Conservation (phyloP, 2,888 invertebrate species). For the Spialia ferax region DNA sequence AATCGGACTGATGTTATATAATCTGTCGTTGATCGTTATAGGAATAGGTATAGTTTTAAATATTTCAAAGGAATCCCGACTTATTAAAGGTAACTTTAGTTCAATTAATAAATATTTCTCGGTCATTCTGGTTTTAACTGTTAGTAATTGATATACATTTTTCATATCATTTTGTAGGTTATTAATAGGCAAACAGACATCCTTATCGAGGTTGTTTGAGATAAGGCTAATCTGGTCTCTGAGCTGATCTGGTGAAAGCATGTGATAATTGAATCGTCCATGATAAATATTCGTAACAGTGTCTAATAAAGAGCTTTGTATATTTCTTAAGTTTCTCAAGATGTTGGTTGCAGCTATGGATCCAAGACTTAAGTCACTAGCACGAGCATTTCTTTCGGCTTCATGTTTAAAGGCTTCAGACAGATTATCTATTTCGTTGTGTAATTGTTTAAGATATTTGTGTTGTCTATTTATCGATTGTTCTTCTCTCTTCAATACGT, state of each 20-base stretch:
- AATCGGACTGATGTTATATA: constrained; percentile 6
- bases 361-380: not conserved
- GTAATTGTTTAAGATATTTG: constrained; percentile 18
- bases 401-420: constrained; percentile 14
- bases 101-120: constrained; percentile 41
- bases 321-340: not conserved
- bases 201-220: not conserved
- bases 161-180: no score
- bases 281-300: not conserved
- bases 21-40: not conserved
- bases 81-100: constrained; percentile 35
- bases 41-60: constrained; percentile 14
- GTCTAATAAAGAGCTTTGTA: not conserved
- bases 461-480: constrained; percentile 22
- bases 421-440: constrained; percentile 15
- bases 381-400: constrained; percentile 4
- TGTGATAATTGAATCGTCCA: not conserved
- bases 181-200: no score
- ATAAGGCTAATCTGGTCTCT: not conserved
- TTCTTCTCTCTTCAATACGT: constrained; percentile 19
- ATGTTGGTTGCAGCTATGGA: no score
- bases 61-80: constrained; percentile 19
- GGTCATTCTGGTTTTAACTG: constrained; percentile 40
- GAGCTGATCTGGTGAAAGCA: not conserved
- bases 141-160: no score